Base-by-base conservation (phyloP, 2,113 vertebrate species). In the Festucalex cinctus region DNA sequence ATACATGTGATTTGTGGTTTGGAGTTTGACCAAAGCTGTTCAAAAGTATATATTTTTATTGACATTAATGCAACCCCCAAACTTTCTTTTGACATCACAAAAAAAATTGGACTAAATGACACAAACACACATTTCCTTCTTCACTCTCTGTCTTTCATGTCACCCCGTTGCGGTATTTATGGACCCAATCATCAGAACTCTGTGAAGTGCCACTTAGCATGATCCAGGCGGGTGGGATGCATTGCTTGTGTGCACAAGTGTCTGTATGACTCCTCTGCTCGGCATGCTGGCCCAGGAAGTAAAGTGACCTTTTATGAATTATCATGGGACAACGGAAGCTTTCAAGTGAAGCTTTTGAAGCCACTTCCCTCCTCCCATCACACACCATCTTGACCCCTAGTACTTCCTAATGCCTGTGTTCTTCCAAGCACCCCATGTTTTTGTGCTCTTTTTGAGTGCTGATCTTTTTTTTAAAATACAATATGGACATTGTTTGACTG, bases 221-320 rank as follows among this genome's bases (percentile, higher is more conserved):
- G 57, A 32, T 20, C 64, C 59, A 46, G 65, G 59, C 37, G 32
- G 17, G 28, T 16, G 26, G 57, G 32, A 20, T 5, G 22, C 51
- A 22, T 54, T 75, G 66, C 46, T 39, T 24, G 60, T 2, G 12
- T 9, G 6, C 39, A 7, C 5, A 44, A 37, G 53, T 61, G 62
- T 61, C 59, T 63, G 46, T 64, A 6, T 61, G 63, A 69, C 69
- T 71, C 57, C 54, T 66, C 68, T 80, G 43, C 80, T 77, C 75
- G 54, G 26, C 61, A 78, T 74, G 73, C 62, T 70, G 57, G 20
- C 28, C 65, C n/a, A 75, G 41, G 71, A 77, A 66, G 62, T 76
- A 63, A 57, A 64, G 68, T 90, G 90, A 92, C 88, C 88, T 91
- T 89, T 89, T 39, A 62, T 36, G 75, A 83, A 83, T 85, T 80